Evolutionary conservation across 2,888 invertebrate genomes (phyloP).

Genomic region (Drosophila niveifrons): DNA sequence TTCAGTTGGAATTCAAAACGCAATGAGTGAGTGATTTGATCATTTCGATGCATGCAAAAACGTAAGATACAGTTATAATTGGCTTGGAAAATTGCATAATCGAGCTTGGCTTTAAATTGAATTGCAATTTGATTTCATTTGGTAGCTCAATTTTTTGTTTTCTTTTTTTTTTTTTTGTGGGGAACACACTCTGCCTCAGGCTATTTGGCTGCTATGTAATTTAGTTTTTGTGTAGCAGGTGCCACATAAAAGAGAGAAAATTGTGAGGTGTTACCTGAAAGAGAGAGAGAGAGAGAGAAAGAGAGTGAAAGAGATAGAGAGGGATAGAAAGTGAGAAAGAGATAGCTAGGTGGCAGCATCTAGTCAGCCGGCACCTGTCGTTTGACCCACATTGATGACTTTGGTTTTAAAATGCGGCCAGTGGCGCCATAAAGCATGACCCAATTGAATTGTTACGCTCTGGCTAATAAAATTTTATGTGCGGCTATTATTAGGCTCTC

Average conservation of each 20-base stretch:
- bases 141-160: conserved; percentile 21
- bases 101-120: conserved; percentile 18
- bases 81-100: conserved; percentile 16
- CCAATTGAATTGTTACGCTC: conserved; percentile 77
- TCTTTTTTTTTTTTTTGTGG: background rate
- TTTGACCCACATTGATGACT: conserved; percentile 55
- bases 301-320: background rate
- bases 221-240: conserved; percentile 16
- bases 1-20: background rate
- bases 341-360: background rate
- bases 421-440: conserved; percentile 73
- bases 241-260: background rate
- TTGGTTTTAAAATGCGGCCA: conserved; percentile 51
- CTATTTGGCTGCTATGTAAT: conserved; percentile 14
- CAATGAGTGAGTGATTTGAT: background rate
- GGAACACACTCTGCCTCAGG: conserved; percentile 3
- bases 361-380: conserved; percentile 38
- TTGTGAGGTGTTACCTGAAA: background rate
- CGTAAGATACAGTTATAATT: conserved; percentile 1
- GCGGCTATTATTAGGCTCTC: conserved; percentile 75
- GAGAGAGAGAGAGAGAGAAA: background rate
- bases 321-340: background rate
- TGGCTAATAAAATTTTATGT: conserved; percentile 77
- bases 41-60: background rate
- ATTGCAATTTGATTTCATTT: conserved; percentile 32